Conservation (phyloP, 64 coral and sea anemone genomes). For the Cladopsammia gracilis region DNA sequence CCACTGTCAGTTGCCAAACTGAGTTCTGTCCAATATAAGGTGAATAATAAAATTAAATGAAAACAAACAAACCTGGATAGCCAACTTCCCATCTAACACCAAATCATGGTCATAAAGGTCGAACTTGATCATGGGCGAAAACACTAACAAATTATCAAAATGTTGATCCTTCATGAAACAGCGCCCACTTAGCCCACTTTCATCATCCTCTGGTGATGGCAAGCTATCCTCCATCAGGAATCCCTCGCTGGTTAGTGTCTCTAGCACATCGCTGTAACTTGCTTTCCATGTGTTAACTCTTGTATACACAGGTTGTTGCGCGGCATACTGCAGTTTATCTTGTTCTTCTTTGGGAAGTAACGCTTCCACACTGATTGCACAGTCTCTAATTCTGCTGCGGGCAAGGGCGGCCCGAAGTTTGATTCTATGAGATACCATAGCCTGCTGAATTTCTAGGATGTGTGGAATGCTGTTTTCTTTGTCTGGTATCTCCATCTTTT, state of each 20-base stretch:
- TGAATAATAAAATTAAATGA: background rate
- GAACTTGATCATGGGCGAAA: constrained; percentile 89
- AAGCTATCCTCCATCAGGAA: constrained; percentile 74
- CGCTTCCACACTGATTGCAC: constrained; percentile 96
- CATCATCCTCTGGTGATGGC: constrained; percentile 53
- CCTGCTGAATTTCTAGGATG: constrained; percentile 89
- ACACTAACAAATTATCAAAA: constrained; percentile 94
- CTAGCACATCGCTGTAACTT: constrained; percentile 61
- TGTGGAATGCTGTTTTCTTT: constrained; percentile 80
- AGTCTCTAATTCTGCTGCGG: constrained; percentile 89
- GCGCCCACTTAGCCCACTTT: constrained; percentile 54
- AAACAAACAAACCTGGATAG: constrained; percentile 90
- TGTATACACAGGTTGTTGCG: constrained; percentile 88
- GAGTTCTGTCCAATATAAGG: no score
- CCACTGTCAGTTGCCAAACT: background rate
- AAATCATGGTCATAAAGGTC: constrained; percentile 89
- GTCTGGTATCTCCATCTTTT: constrained; percentile 65
- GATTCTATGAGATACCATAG: constrained; percentile 77
- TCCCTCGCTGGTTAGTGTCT: constrained; percentile 75
- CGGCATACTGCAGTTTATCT: constrained; percentile 89
- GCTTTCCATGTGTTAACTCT: constrained; percentile 87
- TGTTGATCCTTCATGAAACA: constrained; percentile 87
- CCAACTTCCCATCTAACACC: constrained; percentile 71
- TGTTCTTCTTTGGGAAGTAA: constrained; percentile 96
- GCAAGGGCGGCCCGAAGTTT: constrained; percentile 96